These are phyloP conservation scores for Paedocypris micromegethes DNA, from an alignment of 2,797 vertebrate genomes.

Conservation along the genomic window DNA sequence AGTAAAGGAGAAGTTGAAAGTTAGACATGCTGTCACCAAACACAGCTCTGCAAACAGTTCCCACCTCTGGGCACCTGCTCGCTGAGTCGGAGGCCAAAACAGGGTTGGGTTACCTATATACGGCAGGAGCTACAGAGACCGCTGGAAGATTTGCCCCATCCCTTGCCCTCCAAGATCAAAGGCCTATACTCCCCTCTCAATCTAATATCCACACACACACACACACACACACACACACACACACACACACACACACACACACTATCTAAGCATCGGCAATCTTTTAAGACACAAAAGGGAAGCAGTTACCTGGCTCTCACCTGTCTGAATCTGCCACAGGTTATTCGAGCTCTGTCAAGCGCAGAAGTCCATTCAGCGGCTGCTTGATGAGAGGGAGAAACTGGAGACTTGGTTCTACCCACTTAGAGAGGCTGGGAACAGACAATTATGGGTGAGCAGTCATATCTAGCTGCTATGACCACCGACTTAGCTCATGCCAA, in stretches of 20 bases:
- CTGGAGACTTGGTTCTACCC: slow-evolving; percentile 28
- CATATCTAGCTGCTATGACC: slow-evolving; percentile 29
- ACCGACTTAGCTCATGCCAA: slow-evolving; percentile 37
- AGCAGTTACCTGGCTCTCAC: slow-evolving; percentile 70
- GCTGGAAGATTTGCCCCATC: slow-evolving; percentile 38
- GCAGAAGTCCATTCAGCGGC: slow-evolving; percentile 38
- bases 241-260: slow-evolving; percentile 30
- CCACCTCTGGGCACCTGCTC: slow-evolving; percentile 51
- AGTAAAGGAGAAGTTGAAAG: slow-evolving; percentile 34
- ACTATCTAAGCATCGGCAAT: slow-evolving; percentile 63
- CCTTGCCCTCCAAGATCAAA: slow-evolving; percentile 42
- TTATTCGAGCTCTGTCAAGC: slow-evolving; percentile 62
- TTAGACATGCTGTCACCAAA: slow-evolving; percentile 49
- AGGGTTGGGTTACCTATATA: slow-evolving; percentile 40
- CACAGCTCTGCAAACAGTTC: slow-evolving; percentile 50
- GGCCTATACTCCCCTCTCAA: slow-evolving; percentile 31
- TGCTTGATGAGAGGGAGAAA: slow-evolving; percentile 47
- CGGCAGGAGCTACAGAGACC: slow-evolving; percentile 25
- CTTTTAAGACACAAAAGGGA: slow-evolving; percentile 72
- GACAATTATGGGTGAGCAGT: slow-evolving; percentile 29
- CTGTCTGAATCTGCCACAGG: slow-evolving; percentile 65
- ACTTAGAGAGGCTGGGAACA: slow-evolving; percentile 23
- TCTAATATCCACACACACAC: slow-evolving; percentile 46
- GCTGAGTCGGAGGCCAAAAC: slow-evolving; percentile 15
- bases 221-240: too few species aligned